Conservation (phyloP, 2,888 invertebrate species). For the Cheilosia vernalis region DNA sequence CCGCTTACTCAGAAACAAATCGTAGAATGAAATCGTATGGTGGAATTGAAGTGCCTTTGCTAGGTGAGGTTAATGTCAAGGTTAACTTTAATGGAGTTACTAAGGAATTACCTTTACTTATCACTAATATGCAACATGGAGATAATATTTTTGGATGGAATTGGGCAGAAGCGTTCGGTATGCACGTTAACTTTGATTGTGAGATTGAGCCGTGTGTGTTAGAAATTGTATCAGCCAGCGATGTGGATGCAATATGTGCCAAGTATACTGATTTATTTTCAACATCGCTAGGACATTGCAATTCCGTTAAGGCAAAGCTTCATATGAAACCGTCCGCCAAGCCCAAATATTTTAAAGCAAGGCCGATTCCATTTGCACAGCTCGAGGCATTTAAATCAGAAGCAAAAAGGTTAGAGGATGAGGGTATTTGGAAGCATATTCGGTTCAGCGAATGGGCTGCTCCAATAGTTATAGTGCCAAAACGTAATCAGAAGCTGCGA, state of each 20-base stretch:
- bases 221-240: conserved; percentile 15
- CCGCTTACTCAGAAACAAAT: conserved; percentile 12
- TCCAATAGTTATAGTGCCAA: conserved; percentile 79
- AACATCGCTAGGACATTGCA: conserved; percentile 36
- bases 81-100: conserved; percentile 12
- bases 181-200: conserved; percentile 25
- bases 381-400: conserved; percentile 59
- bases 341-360: conserved; percentile 74
- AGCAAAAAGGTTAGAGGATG: conserved; percentile 67
- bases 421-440: conserved; percentile 61
- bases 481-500: conserved; percentile 76
- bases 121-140: conserved; percentile 17
- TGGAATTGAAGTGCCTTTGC: conserved; percentile 26
- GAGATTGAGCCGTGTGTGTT: neutral
- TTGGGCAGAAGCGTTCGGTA: conserved; percentile 40
- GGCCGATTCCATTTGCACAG: conserved; percentile 76
- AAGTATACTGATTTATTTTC: conserved; percentile 27
- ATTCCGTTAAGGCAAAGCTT: conserved; percentile 65
- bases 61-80: conserved; percentile 32
- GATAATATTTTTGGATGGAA: conserved; percentile 44
- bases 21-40: conserved; percentile 41
- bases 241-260: conserved; percentile 28
- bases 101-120: conserved; percentile 16
- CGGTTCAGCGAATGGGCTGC: conserved; percentile 79
- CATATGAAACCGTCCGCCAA: conserved; percentile 67